Conservation (phyloP, 2,888 invertebrate species). For the Cyrtodaria siliqua region DNA sequence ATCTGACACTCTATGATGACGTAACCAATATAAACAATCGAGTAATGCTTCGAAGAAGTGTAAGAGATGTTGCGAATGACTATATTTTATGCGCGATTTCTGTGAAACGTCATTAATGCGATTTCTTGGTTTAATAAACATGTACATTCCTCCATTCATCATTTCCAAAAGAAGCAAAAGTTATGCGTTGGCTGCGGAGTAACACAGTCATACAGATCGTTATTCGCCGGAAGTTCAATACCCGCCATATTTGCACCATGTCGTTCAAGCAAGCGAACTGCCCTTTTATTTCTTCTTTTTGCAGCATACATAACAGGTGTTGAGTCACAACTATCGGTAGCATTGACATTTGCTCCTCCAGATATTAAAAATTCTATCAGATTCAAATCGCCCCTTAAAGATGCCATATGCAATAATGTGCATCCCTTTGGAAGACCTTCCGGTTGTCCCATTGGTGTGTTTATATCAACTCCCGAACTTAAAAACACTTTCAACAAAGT, state of each 20-base stretch:
- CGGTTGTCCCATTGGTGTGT: slow-evolving; percentile 75
- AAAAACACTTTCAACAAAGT: slow-evolving; percentile 73
- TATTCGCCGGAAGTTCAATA: slow-evolving; percentile 36
- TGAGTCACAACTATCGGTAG: slow-evolving; percentile 65
- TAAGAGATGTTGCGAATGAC: no score
- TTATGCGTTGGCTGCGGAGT: slow-evolving; percentile 60
- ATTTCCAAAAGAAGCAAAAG: slow-evolving; percentile 62
- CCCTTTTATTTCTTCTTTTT: slow-evolving; percentile 54
- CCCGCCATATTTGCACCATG: slow-evolving; percentile 64
- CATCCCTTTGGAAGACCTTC: slow-evolving; percentile 72
- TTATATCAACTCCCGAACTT: slow-evolving; percentile 70
- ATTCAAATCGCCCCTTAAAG: slow-evolving; percentile 70
- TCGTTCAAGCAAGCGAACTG: slow-evolving; percentile 63
- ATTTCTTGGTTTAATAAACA: no score
- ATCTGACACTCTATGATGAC: no score
- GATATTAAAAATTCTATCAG: slow-evolving; percentile 70
- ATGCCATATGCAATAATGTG: slow-evolving; percentile 72
- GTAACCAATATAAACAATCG: no score
- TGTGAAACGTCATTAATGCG: no score
- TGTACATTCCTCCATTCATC: no score
- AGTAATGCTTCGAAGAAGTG: no score
- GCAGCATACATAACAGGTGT: slow-evolving; percentile 73
- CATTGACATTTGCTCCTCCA: slow-evolving; percentile 67
- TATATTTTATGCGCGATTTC: no score
- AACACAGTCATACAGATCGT: slow-evolving; percentile 48